A percentile compares a stretch with the other conserved stretches of the same genome.
Conservation (phyloP, 2,888 invertebrate genomes). For the Eristalinus sepulchralis region DNA sequence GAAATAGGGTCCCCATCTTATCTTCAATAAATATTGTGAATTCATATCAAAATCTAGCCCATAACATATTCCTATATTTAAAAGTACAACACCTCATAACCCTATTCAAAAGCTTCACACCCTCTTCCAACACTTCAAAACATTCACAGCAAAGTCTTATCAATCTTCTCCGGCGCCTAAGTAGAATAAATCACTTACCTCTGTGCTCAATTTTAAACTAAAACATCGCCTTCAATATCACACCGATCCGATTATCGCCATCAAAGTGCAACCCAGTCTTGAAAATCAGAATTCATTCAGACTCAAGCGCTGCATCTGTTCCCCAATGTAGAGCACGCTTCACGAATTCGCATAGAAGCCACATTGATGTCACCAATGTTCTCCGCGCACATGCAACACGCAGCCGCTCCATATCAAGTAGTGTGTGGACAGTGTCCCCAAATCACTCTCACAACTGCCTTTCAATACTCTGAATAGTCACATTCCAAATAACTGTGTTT, state of each 20-base stretch:
- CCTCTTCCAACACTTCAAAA: no score
- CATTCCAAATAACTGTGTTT: constrained; percentile 12
- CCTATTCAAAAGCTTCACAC: no score
- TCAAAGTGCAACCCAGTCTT: constrained; percentile 18
- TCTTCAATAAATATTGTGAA: no score
- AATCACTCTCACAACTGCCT: constrained; percentile 1
- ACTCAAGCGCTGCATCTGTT: background rate
- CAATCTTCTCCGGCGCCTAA: no score
- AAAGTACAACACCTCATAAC: no score
- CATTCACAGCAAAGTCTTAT: no score
- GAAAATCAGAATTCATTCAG: constrained; percentile 8
- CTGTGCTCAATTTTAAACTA: no score
- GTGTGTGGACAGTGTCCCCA: background rate
- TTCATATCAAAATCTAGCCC: no score
- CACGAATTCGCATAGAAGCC: constrained; percentile 24
- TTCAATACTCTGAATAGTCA: constrained; percentile 26
- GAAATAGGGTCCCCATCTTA: no score
- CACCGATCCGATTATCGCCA: background rate
- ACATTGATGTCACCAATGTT: constrained; percentile 43
- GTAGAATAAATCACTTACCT: no score
- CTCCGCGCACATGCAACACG: background rate
- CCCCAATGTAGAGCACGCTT: constrained; percentile 16
- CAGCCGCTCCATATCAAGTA: constrained; percentile 9
- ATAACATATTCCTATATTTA: no score
- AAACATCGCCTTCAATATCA: background rate